phyloP scores from a whole-genome alignment of 1,140 invertebrate species.

The Phocides pigmalion region DNA sequence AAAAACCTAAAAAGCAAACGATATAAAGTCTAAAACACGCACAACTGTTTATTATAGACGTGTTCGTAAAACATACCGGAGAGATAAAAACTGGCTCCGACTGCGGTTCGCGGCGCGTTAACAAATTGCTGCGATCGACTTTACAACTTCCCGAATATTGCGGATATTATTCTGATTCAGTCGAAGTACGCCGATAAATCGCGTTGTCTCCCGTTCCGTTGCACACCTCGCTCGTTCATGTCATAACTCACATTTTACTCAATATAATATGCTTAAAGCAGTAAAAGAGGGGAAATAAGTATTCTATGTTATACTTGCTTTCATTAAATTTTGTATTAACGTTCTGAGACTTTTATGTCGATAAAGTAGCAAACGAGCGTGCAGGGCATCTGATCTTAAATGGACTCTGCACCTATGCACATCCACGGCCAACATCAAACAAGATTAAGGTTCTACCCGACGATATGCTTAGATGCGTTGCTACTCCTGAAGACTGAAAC shows the following conservation, averaged over 20 bases:
- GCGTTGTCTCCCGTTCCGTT: constrained; percentile 28
- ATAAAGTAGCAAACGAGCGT: too few species aligned
- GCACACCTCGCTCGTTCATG: constrained; percentile 13
- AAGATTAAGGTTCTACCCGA: too few species aligned
- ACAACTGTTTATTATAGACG: constrained; percentile 36
- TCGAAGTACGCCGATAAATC: constrained; percentile 57
- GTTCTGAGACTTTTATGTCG: too few species aligned
- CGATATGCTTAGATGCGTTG: too few species aligned
- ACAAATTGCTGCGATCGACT: constrained; percentile 63
- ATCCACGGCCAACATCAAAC: too few species aligned
- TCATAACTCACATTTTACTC: background rate
- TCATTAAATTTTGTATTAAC: background rate
- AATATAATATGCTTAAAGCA: background rate
- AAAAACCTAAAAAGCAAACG: too few species aligned
- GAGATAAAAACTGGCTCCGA: constrained; percentile 50
- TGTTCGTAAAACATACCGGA: constrained; percentile 32
- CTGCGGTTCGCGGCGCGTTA: constrained; percentile 43
- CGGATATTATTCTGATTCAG: constrained; percentile 54
- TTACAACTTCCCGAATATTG: constrained; percentile 55
- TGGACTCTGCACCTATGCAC: too few species aligned
- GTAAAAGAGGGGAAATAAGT: background rate
- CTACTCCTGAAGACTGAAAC: too few species aligned
- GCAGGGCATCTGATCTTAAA: too few species aligned
- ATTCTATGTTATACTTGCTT: background rate
- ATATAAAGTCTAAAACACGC: too few species aligned